Base-by-base conservation (phyloP, 2,888 invertebrate genomes). In the Morpho achilles region DNA sequence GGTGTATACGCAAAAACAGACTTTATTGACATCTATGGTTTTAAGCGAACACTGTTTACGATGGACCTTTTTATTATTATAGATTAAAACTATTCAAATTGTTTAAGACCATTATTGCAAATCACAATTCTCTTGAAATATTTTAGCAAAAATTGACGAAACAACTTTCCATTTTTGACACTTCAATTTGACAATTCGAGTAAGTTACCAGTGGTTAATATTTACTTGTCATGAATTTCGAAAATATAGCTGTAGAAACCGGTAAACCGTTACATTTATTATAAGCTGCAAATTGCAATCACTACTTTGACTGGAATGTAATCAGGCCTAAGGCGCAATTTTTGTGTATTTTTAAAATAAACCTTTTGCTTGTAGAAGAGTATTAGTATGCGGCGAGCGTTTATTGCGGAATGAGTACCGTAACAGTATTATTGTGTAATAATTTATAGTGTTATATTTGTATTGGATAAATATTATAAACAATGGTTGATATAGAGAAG, bases 401-500 rank as follows among this genome's bases (percentile, higher is more conserved):
- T 55, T 59, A 45, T 40, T 56, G 61, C 49, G 53, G 62, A 61
- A 56, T 63, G 63, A 9, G 59, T 59, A 47, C 52, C 47, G 59
- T 52, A 42, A 42, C 50, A 61, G 44, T 56, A 53, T 59, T 64
- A 52, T 53, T 54, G 58, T 62, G 62, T 59, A 54, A 60, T 42
- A 42, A 40, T 53, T 46, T 40, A 51, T 58, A 54, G 52, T 62
- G 42, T 41, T 46, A 45, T 50, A 50, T 46, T 51, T 56, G n/a
- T 50, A 58, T 59, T 42, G 45, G 32, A 52, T 45, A n/a, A n/a
- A 42, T 52, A 16, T 23, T 43, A 51, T n/a, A 23, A 53, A 82
- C 70, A 69, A 89, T 89, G 88, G 67, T 80, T 65, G 89, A 90
- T 50, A 63, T 86, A 50, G 85, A 90, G 65, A 83, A 79, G 63